Conservation (phyloP, 1,140 invertebrate species). For the Paracyclopina nana region DNA sequence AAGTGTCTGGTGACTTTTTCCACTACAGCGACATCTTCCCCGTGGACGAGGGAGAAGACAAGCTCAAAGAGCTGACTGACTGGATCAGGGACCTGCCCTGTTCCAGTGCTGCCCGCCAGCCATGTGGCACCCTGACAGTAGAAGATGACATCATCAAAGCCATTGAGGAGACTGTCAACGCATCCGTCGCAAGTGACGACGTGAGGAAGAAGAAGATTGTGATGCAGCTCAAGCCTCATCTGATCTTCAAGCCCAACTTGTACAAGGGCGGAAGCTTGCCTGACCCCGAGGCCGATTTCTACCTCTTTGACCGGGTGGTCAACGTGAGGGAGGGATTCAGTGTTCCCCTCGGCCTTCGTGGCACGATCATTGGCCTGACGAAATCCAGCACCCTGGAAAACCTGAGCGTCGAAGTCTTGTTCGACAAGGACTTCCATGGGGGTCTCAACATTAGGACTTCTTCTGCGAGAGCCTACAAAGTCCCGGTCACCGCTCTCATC, state of each 20-base stretch:
- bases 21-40: slow-evolving; percentile 44
- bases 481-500: slow-evolving; percentile 35
- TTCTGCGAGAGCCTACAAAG: slow-evolving; percentile 30
- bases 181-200: slow-evolving; percentile 21
- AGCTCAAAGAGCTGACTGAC: slow-evolving; percentile 36
- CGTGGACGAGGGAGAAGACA: slow-evolving; percentile 16
- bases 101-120: slow-evolving; percentile 33
- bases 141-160: slow-evolving; percentile 43
- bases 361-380: slow-evolving; percentile 50
- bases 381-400: slow-evolving; percentile 31
- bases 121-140: slow-evolving; percentile 40
- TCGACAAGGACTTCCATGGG: slow-evolving; percentile 50
- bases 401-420: slow-evolving; percentile 46
- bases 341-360: slow-evolving; percentile 56
- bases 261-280: slow-evolving; percentile 34
- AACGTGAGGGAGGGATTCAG: slow-evolving; percentile 44
- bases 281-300: slow-evolving; percentile 40
- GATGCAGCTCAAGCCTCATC: slow-evolving; percentile 36
- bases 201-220: slow-evolving; percentile 16
- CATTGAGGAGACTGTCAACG: slow-evolving; percentile 37
- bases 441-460: slow-evolving; percentile 37
- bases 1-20: slow-evolving; percentile 33
- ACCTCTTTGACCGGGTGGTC: slow-evolving; percentile 62
- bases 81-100: slow-evolving; percentile 51
- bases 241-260: slow-evolving; percentile 42